Base-by-base conservation (phyloP, 1,140 invertebrate genomes). In the Halotydeus destructor region DNA sequence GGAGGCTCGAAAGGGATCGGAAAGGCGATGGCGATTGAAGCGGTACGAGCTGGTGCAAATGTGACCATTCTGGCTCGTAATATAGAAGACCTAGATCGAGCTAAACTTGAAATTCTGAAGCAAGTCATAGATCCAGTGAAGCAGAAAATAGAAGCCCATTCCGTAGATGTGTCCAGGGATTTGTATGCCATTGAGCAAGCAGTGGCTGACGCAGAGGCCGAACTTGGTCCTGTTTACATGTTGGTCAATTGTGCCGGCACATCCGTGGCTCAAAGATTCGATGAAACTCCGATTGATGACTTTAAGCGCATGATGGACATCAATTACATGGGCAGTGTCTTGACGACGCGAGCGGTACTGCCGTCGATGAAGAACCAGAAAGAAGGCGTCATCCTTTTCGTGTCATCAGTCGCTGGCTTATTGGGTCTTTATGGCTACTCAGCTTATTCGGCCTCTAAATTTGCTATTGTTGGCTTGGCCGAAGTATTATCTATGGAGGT, bases 1-100 rank as follows among this genome's bases (percentile, higher is more conserved):
- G 89, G 89, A 35, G 89, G 88, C 24, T 94, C 88, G 0, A 88
- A 82, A 64, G 89, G 89, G 5, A 96, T 96, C 51, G 89, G 89
- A 3, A 78, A 83, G 59, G 69, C 72, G 34, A 55, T 83, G 16
- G 88, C 84, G 1, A 63, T 75, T 12, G 66, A 79, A 53, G 78
- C 74, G 25, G 75, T 74, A 2, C 66, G 65, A 56, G 57, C 68
- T 49, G 88, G 88, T 36, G 85, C 83, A 3, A 65, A 80, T 63
- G 79, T 97, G 0, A 84, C 85, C 0, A 72, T 97, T 33, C 67
- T 91, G 33, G 85, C 88, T 3, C 68, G 89, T 53, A 71, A 88
- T 61, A 49, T 69, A 26, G 27, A 31, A 3, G 62, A 71, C 58
- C 59, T 91, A 9, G 61, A 70, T 49, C 55, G 58, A 47, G 69